Conservation (phyloP, 1,140 invertebrate genomes). For the Cepaea nemoralis region DNA sequence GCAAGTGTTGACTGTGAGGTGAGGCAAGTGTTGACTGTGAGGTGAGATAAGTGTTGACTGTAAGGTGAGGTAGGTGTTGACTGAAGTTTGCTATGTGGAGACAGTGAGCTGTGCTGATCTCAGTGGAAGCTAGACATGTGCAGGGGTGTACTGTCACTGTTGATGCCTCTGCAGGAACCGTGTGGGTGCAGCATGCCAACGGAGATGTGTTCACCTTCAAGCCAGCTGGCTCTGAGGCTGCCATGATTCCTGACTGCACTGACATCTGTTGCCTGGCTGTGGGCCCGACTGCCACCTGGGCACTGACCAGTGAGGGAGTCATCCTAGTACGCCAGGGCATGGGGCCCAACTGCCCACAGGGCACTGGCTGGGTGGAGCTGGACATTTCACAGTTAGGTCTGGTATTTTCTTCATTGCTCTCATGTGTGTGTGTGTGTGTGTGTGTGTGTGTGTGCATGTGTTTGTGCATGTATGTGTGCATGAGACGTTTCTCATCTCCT, state of each 20-base stretch:
- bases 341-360: slow-evolving; percentile 65
- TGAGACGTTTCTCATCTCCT: too few relatives aligned
- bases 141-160: neutral
- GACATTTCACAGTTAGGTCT: slow-evolving; percentile 73
- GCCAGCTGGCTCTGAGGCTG: slow-evolving; percentile 51
- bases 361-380: slow-evolving; percentile 71
- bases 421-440: neutral
- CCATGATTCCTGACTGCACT: slow-evolving; percentile 37
- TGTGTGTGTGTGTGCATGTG: too few relatives aligned
- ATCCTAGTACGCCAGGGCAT: slow-evolving; percentile 73
- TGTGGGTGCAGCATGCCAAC: slow-evolving; percentile 56
- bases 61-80: too few relatives aligned
- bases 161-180: slow-evolving; percentile 3
- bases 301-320: slow-evolving; percentile 70
- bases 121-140: too few relatives aligned
- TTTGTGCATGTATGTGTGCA: too few relatives aligned
- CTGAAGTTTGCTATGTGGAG: too few relatives aligned
- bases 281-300: slow-evolving; percentile 72
- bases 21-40: too few relatives aligned
- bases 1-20: too few relatives aligned
- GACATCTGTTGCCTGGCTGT: slow-evolving; percentile 67
- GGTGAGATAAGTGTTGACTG: too few relatives aligned
- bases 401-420: neutral
- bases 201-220: slow-evolving; percentile 71
- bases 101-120: too few relatives aligned